Evolutionary conservation across 2,888 invertebrate species (phyloP).

Genomic region (Cephus pulcher): DNA sequence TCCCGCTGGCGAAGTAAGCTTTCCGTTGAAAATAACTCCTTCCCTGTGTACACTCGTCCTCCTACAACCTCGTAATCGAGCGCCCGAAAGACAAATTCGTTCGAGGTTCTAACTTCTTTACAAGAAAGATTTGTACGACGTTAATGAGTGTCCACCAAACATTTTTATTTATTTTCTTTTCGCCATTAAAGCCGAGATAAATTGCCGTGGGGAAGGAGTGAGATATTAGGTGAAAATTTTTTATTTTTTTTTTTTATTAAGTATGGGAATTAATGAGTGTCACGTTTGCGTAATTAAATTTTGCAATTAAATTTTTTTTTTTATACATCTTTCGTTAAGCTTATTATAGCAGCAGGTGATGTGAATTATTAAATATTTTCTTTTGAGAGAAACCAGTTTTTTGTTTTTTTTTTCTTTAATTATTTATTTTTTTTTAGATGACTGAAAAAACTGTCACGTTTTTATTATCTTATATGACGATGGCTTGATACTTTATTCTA

Average conservation of each 20-base stretch:
- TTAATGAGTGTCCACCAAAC: neutral
- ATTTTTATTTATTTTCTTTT: neutral
- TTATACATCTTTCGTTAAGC: no score
- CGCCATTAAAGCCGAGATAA: neutral
- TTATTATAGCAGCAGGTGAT: no score
- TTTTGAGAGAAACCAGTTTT: no score
- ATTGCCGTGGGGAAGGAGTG: neutral
- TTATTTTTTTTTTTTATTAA: neutral
- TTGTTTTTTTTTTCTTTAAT: no score
- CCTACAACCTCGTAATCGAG: neutral
- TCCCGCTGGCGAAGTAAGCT: neutral
- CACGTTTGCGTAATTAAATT: neutral
- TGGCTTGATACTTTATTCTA: neutral
- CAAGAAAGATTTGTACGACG: neutral
- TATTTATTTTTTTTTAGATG: no score
- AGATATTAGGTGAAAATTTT: neutral
- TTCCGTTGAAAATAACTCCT: neutral
- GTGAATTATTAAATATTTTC: neutral
- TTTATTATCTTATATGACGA: neutral
- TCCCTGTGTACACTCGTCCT: neutral
- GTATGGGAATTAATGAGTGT: neutral
- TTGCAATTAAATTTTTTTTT: neutral
- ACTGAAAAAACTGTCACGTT: no score
- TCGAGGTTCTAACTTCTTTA: neutral
- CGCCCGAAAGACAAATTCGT: neutral